Evolutionary conservation across 2,797 vertebrate genomes (phyloP).

Genomic region (Hozukius guyotensis): DNA sequence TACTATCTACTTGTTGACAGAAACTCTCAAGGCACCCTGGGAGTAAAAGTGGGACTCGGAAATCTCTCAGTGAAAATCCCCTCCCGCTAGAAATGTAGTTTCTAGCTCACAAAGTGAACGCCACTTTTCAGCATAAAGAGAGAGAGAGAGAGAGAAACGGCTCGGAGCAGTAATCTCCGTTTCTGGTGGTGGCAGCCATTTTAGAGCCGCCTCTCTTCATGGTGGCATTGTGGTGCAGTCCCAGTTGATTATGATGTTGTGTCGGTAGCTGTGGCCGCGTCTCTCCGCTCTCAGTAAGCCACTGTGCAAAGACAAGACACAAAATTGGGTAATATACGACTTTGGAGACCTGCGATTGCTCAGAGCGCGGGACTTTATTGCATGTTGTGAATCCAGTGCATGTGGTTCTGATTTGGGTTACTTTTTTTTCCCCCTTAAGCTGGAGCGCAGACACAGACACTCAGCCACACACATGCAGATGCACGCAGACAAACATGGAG

Average conservation of each 20-base stretch:
- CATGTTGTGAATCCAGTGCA: conserved; percentile 71
- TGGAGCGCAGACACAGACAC: conserved; percentile 47
- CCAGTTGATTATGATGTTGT: conserved; percentile 66
- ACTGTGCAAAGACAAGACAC: conserved; percentile 73
- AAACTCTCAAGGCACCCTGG: conserved; percentile 20
- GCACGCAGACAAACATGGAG: conserved; percentile 19
- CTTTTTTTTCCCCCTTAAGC: conserved; percentile 2
- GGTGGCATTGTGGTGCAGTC: conserved; percentile 67
- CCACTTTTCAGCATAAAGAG: background rate
- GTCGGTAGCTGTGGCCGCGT: conserved; percentile 63
- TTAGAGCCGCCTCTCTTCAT: conserved; percentile 47
- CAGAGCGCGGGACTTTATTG: conserved; percentile 68
- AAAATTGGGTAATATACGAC: conserved; percentile 72
- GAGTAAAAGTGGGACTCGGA: conserved; percentile 21
- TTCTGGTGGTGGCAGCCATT: conserved; percentile 61
- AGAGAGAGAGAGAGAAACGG: background rate
- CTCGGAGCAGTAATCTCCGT: background rate
- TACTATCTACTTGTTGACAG: conserved; percentile 60
- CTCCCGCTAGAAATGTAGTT: background rate
- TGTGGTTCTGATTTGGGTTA: conserved; percentile 71
- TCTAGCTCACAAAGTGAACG: background rate
- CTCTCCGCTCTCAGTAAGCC: conserved; percentile 49
- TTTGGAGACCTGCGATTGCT: conserved; percentile 64
- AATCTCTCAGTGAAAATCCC: background rate
- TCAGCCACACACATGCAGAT: conserved; percentile 45